phyloP scores from a whole-genome alignment of 2,888 invertebrate species.

The Leptogaster cylindrica region DNA sequence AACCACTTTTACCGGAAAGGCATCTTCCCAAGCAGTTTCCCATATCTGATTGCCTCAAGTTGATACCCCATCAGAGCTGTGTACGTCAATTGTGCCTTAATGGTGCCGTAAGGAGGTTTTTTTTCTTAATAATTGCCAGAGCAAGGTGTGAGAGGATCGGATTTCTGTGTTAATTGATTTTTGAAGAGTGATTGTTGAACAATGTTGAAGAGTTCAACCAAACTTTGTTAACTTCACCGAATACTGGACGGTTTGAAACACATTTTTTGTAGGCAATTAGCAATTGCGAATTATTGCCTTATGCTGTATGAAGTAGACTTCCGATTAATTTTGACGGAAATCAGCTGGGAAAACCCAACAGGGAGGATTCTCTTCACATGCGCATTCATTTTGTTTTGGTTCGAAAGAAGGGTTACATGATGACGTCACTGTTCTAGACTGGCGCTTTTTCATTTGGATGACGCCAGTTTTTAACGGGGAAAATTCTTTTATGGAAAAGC shows the following conservation, averaged over 20 bases:
- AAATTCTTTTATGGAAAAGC: neutral
- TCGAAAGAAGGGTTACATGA: neutral
- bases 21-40: constrained; percentile 52
- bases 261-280: neutral
- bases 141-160: too few species aligned
- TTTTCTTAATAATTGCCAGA: too few species aligned
- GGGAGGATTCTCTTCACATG: constrained; percentile 15
- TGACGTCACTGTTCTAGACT: neutral
- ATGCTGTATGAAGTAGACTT: neutral
- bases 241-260: neutral
- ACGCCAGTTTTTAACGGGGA: constrained; percentile 1
- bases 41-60: constrained; percentile 47
- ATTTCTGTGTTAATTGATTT: too few species aligned
- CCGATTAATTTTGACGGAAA: constrained; percentile 7
- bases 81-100: neutral
- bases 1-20: constrained; percentile 49
- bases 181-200: too few species aligned
- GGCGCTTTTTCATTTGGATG: neutral
- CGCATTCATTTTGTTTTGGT: constrained; percentile 16
- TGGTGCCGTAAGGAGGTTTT: constrained; percentile 3
- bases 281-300: constrained; percentile 1
- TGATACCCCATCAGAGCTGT: constrained; percentile 44
- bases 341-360: constrained; percentile 32
- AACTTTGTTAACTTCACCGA: neutral
- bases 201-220: too few species aligned